These are phyloP conservation scores for Iphiclides podalirius DNA, from an alignment of 2,888 invertebrate genomes.

Conservation along the genomic window DNA sequence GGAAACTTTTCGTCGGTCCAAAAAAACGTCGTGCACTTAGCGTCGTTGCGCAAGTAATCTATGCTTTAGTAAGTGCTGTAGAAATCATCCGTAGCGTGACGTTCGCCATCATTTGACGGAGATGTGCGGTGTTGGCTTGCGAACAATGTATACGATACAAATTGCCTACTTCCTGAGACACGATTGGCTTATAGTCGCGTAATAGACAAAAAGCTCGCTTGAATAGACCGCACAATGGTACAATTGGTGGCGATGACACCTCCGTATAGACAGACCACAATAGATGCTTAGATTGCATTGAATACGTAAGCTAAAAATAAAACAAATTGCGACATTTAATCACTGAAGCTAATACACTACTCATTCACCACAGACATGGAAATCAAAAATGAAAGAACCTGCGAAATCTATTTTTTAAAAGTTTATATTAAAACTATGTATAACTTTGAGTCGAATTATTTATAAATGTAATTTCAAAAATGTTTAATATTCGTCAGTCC, in stretches of 20 bases:
- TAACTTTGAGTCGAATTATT: too few species aligned
- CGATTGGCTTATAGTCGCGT: slow-evolving; percentile 62
- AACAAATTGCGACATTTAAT: background rate
- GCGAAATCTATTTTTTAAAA: too few species aligned
- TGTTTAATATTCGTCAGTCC: too few species aligned
- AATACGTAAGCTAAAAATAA: slow-evolving; percentile 31
- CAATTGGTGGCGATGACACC: slow-evolving; percentile 26
- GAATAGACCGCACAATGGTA: slow-evolving; percentile 53
- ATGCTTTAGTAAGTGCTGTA: slow-evolving; percentile 1
- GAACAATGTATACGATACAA: slow-evolving; percentile 34
- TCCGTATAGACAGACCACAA: slow-evolving; percentile 21
- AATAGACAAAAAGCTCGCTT: slow-evolving; percentile 62
- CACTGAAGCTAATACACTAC: too few species aligned
- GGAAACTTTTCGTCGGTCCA: slow-evolving; percentile 36
- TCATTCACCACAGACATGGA: too few species aligned
- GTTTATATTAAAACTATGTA: too few species aligned
- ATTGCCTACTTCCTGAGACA: slow-evolving; percentile 63
- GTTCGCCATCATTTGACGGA: slow-evolving; percentile 23
- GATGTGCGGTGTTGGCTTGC: slow-evolving; percentile 18
- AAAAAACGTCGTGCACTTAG: slow-evolving; percentile 37
- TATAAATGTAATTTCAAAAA: too few species aligned
- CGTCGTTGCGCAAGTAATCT: slow-evolving; percentile 18
- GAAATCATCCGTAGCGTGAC: slow-evolving; percentile 28
- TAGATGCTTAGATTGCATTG: slow-evolving; percentile 1
- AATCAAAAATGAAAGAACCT: too few species aligned